Evolutionary conservation across 2,888 invertebrate genomes (phyloP).

Genomic region (Agrilus mali): DNA sequence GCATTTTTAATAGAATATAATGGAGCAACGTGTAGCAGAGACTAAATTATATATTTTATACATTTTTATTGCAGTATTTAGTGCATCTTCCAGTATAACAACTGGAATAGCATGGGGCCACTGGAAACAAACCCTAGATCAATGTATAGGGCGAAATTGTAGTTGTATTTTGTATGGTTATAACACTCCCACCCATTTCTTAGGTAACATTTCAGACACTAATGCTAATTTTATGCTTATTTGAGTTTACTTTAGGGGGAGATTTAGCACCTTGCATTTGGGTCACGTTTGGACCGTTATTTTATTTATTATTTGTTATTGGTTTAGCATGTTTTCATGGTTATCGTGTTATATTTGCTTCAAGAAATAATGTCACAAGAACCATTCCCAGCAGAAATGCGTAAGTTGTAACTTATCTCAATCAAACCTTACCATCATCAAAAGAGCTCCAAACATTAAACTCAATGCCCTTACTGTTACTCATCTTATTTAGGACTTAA

Average conservation of each 20-base stretch:
- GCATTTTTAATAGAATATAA: slow-evolving; percentile 6
- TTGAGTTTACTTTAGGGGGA: slow-evolving; percentile 37
- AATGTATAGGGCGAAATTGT: slow-evolving; percentile 53
- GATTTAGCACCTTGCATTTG: slow-evolving; percentile 51
- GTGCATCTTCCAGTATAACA: slow-evolving; percentile 33
- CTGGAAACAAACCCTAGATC: slow-evolving; percentile 54
- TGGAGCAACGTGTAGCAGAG: slow-evolving; percentile 27
- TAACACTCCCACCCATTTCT: slow-evolving; percentile 47
- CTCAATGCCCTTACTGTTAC: too few relatives aligned
- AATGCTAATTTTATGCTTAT: not conserved
- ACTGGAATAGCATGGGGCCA: slow-evolving; percentile 53
- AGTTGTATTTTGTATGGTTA: slow-evolving; percentile 56
- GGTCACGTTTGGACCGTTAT: slow-evolving; percentile 52
- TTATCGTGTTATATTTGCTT: slow-evolving; percentile 42
- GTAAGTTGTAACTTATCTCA: slow-evolving; percentile 25
- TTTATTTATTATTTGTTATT: slow-evolving; percentile 48
- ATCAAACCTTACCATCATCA: too few relatives aligned
- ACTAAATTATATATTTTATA: slow-evolving; percentile 25
- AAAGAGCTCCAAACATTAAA: too few relatives aligned
- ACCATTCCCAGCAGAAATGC: slow-evolving; percentile 28
- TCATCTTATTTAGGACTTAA: too few relatives aligned
- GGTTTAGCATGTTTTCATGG: slow-evolving; percentile 56
- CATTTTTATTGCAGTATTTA: slow-evolving; percentile 21
- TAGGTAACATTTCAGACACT: slow-evolving; percentile 20
- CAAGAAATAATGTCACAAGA: slow-evolving; percentile 24